Conservation (phyloP, 23 tunicate species). For the Ascidia mentula region DNA sequence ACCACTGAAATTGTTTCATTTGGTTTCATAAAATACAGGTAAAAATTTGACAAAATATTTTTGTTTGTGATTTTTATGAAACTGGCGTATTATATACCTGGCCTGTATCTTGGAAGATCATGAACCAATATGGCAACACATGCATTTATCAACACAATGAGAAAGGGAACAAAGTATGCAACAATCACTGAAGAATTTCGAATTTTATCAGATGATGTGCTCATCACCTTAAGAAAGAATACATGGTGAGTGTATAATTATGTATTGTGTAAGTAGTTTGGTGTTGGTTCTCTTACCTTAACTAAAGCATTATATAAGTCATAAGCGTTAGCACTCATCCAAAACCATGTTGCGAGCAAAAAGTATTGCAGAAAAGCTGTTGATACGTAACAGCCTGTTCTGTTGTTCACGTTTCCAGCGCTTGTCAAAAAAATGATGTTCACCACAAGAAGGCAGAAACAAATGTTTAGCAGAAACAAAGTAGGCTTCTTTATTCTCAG, state of each 20-base stretch:
- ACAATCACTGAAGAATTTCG: background rate
- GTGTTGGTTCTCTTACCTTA: background rate
- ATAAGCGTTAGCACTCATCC: constrained; percentile 32
- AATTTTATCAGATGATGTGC: background rate
- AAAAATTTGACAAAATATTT: no score
- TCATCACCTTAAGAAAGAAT: background rate
- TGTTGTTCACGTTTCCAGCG: constrained; percentile 2
- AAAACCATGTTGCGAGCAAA: constrained; percentile 31
- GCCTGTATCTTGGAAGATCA: background rate
- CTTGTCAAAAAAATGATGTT: constrained; percentile 28
- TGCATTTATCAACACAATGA: background rate
- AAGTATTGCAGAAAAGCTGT: constrained; percentile 38
- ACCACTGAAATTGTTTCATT: background rate
- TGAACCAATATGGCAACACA: background rate
- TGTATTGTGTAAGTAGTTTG: no score
- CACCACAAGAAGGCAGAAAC: constrained; percentile 19
- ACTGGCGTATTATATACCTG: background rate
- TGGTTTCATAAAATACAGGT: background rate
- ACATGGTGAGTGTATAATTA: background rate
- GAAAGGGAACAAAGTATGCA: background rate
- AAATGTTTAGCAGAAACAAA: constrained; percentile 26
- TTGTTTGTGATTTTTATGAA: background rate
- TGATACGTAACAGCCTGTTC: constrained; percentile 8
- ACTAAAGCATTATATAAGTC: constrained; percentile 14
- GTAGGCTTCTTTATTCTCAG: constrained; percentile 22